A percentile compares a stretch with the other conserved stretches of the same genome.
Evolutionary conservation across 2,113 vertebrate genomes (phyloP).

Genomic region (Crypturellus undulatus): DNA sequence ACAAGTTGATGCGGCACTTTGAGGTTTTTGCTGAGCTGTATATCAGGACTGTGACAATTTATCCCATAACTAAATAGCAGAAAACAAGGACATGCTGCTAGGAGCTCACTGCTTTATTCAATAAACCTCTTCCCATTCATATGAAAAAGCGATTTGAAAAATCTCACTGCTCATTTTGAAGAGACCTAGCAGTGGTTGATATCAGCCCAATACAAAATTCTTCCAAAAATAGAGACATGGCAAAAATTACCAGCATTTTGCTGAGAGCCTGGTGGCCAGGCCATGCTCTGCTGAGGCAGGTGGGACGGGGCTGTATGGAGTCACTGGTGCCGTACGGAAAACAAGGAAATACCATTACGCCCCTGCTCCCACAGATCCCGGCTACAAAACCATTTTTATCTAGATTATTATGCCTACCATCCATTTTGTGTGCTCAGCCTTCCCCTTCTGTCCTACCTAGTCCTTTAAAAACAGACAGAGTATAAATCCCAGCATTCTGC

Average conservation of each 20-base stretch:
- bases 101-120: conserved; percentile 46
- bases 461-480: neutral
- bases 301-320: neutral
- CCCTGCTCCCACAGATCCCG: accelerated
- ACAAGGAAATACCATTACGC: neutral
- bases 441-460: neutral
- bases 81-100: conserved; percentile 53
- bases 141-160: neutral
- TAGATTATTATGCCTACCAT: neutral
- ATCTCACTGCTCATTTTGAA: neutral
- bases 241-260: neutral
- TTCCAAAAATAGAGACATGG: neutral
- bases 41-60: conserved; percentile 34
- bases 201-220: neutral
- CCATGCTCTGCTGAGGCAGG: accelerated
- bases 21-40: conserved; percentile 37
- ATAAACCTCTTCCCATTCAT: conserved; percentile 9
- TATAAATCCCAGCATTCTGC: neutral
- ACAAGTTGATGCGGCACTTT: neutral
- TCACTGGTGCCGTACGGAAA: neutral
- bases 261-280: neutral
- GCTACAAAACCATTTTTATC: neutral
- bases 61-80: conserved; percentile 17
- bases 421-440: neutral
- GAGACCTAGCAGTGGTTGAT: neutral